Conservation (phyloP, 2,113 vertebrate genomes). For the Monopterus albus region DNA sequence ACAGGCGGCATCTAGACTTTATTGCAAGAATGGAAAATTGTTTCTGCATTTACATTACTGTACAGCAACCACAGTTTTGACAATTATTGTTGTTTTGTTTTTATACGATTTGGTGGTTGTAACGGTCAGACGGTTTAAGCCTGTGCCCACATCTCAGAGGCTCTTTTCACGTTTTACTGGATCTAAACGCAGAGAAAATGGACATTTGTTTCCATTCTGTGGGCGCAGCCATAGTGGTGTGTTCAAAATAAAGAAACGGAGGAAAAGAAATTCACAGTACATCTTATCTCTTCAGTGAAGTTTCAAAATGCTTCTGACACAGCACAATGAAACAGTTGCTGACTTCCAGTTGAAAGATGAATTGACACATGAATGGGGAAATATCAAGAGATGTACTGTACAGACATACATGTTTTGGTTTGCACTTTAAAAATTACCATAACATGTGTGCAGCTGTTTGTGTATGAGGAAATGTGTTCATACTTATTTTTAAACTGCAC, state of each 20-base stretch:
- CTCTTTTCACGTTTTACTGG: constrained; percentile 24
- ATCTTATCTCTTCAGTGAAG: too few relatives aligned
- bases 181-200: constrained; percentile 47
- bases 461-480: not conserved
- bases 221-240: constrained; percentile 30
- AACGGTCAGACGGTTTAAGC: constrained; percentile 34
- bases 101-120: constrained; percentile 36
- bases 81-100: constrained; percentile 49
- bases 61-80: constrained; percentile 32
- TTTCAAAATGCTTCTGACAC: too few relatives aligned
- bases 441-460: too few relatives aligned
- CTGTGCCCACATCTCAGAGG: constrained; percentile 7
- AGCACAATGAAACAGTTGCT: not conserved
- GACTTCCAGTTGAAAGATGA: constrained; percentile 21
- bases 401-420: too few relatives aligned
- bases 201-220: constrained; percentile 42
- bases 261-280: too few relatives aligned
- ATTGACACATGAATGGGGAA: not conserved
- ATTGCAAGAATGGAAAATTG: not conserved
- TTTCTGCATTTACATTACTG: constrained; percentile 3
- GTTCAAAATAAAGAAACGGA: not conserved
- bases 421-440: too few relatives aligned
- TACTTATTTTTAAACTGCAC: not conserved
- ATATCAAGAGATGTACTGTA: not conserved
- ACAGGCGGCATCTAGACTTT: not conserved